Evolutionary conservation across 2,113 vertebrate genomes (phyloP), one percentile per base, ranked within the genome.

Genomic region (Pelodiscus sinensis): DNA sequence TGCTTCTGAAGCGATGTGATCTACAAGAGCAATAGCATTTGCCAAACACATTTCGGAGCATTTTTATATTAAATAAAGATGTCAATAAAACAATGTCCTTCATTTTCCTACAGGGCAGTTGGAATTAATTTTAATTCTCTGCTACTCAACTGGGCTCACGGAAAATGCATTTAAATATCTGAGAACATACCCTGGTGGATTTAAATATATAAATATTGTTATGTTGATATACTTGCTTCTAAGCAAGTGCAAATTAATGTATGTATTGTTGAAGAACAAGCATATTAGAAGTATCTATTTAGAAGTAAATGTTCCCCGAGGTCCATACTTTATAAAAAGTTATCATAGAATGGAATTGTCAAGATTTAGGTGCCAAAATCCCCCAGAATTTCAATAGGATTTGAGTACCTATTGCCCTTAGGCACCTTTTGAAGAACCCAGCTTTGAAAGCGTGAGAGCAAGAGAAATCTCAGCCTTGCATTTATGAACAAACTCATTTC

Each of bases 1-100:
- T 98, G 96, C 94, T 97, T 97, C 97, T 97, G 95, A 98, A 97
- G 82, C 90, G 91, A 83, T 2, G 77, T 94, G 96, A 97, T 95
- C 96, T 96, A 91, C 82, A 98, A 96, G 92, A 95, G 94, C 88
- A 97, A 96, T 94, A 92, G 97, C 96, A 93, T 97, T 98, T 97
- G 95, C 92, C 94, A 93, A 96, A 95, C 85, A 79, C 54, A 85
- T 94, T 85, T 95, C 1, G 5, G 89, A 97, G 44, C 77, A 29
- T 97, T 94, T 96, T 93, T 95, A 25, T 79, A 52, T 68, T 90
- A 90, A 96, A 97, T 93, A 87, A 97, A 96, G 95, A 96, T 93
- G 51, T 98, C 96, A 95, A 55, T 95, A 96, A 96, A 94, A 87
- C 0, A 2, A 91, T 73, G 51, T 10, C 44, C 25, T 91, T 95